These are phyloP conservation scores for Aulostomus chinensis DNA, from an alignment of 2,797 vertebrate species.

Conservation along the genomic window DNA sequence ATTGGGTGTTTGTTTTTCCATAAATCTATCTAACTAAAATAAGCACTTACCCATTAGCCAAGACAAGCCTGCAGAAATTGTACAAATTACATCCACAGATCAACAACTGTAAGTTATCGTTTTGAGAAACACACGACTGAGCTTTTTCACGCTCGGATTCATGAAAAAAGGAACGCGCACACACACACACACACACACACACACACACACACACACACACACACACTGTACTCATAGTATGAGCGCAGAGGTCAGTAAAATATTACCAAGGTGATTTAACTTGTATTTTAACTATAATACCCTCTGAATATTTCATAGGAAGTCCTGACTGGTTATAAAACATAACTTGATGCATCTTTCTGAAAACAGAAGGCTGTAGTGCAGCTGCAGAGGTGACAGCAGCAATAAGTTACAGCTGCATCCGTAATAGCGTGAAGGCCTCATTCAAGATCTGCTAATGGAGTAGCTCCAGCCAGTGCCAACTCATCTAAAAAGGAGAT, in stretches of 20 bases:
- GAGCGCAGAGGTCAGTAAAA: constrained; percentile 17
- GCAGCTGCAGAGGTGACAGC: constrained; percentile 44
- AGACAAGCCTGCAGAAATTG: too few species aligned
- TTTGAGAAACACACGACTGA: too few species aligned
- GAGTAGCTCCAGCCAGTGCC: constrained; percentile 62
- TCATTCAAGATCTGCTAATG: constrained; percentile 68
- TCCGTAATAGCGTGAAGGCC: constrained; percentile 51
- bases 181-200: too few species aligned
- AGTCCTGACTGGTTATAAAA: constrained; percentile 14
- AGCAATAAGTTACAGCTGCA: constrained; percentile 58
- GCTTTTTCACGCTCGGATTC: too few species aligned
- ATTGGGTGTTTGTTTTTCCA: too few species aligned
- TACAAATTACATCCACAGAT: too few species aligned
- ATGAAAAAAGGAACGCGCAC: too few species aligned
- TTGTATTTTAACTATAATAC: not conserved
- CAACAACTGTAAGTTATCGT: too few species aligned
- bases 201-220: too few species aligned
- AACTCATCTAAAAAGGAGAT: constrained; percentile 68
- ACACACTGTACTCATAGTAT: not conserved
- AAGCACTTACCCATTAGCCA: too few species aligned
- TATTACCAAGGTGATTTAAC: constrained; percentile 12
- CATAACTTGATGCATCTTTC: constrained; percentile 5
- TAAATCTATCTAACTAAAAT: too few species aligned
- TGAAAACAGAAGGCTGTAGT: constrained; percentile 25
- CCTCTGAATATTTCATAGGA: constrained; percentile 1